These are phyloP conservation scores for Nothobranchius kuhntae DNA, from an alignment of 2,113 vertebrate species.

Conservation along the genomic window DNA sequence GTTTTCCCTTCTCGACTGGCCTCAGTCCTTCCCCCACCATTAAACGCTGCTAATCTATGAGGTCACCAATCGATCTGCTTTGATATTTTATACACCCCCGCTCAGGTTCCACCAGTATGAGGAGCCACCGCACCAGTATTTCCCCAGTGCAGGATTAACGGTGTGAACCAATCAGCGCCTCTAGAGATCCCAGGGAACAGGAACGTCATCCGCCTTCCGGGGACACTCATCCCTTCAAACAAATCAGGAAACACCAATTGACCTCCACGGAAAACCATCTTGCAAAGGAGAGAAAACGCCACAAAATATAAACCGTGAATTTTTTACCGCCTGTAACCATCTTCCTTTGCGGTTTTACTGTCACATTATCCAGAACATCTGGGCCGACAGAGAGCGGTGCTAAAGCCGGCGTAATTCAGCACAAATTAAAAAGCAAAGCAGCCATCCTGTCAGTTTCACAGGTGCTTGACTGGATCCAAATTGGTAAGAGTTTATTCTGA, in stretches of 20 bases:
- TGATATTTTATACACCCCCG: conserved; percentile 64
- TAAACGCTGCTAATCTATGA: conserved; percentile 27
- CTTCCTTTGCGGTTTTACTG: conserved; percentile 55
- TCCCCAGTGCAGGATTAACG: conserved; percentile 39
- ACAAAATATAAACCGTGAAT: conserved; percentile 35
- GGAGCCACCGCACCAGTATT: conserved; percentile 29
- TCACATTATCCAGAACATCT: conserved; percentile 60
- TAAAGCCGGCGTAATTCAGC: conserved; percentile 39
- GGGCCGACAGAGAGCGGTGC: conserved; percentile 32
- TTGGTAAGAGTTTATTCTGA: conserved; percentile 56
- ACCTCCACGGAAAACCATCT: conserved; percentile 42
- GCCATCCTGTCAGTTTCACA: conserved; percentile 36
- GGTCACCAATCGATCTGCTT: conserved; percentile 65
- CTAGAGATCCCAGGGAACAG: conserved; percentile 13
- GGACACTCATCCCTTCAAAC: background rate
- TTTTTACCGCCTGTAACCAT: conserved; percentile 45
- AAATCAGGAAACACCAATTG: conserved; percentile 31
- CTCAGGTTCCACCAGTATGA: conserved; percentile 35
- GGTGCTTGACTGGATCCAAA: conserved; percentile 57
- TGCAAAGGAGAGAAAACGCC: conserved; percentile 36
- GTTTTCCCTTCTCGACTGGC: conserved; percentile 41
- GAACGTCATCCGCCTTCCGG: background rate
- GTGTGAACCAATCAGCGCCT: conserved; percentile 39
- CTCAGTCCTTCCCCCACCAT: conserved; percentile 35
- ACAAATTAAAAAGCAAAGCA: conserved; percentile 5